Base-by-base conservation (phyloP, 2,888 invertebrate genomes). In the Aspidiotus destructor region DNA sequence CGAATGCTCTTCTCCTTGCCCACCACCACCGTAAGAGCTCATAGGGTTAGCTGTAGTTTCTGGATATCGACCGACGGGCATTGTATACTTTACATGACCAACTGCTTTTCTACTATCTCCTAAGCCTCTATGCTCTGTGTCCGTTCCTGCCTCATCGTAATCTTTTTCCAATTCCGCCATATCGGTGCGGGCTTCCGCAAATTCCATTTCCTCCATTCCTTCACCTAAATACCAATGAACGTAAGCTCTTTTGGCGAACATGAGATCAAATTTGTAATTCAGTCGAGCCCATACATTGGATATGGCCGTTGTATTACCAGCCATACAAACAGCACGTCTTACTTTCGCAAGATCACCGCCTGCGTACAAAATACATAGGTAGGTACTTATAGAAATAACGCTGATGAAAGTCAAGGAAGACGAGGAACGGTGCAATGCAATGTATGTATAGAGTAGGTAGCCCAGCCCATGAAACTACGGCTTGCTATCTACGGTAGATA, bases 261-360 rank as follows among this genome's bases (percentile, higher is more conserved):
- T 70, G 10, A 70, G 40, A n/a, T 70, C 67, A 58, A 70, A 70
- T 68, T 70, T 70, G 41, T 70, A 57, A 52, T 70, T 68, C n/a
- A 70, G 42, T 52, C 68, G 60, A 0, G 68, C 68, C 70, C 70
- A 70, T 2, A 67, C 70, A 57, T 70, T 68, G 7, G 67, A 68
- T 61, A 70, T 70, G 10, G 70, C 70, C n/a, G 70, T 68, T 41
- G 70, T 70, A 52, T 70, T 70, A n/a, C 68, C 68, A 9, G 67
- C 52, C 70, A 70, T 70, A 52, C 70, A 70, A 11, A 70, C 68
- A 13, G 70, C 70, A 52, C 70, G 53, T 62, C 53, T 68, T 13
- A 70, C 70, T 62, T 61, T 68, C 16, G 70, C 70, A 41, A 70
- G 58, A 53, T 70, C 70, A 28, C 67, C 67, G n/a, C 69, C 69